Evolutionary conservation across 23 tunicate species (phyloP).

Genomic region (Clavelina lepadiformis): DNA sequence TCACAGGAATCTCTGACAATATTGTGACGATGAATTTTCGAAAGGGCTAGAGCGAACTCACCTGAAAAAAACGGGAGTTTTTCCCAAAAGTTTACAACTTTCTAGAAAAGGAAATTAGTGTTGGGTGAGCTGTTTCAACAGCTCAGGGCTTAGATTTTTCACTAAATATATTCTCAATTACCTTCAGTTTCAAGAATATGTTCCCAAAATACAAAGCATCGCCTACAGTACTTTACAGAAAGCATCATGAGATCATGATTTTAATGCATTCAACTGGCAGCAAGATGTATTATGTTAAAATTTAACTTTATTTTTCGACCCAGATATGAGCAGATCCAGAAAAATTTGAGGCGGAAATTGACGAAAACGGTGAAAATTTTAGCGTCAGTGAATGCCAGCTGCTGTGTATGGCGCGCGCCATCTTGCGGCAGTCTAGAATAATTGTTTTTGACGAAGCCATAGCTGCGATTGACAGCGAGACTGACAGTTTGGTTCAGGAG

Average conservation of each 20-base stretch:
- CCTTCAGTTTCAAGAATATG: neutral
- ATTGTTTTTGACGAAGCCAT: constrained; percentile 96
- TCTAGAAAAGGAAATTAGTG: no score
- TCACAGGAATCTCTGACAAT: constrained; percentile 54
- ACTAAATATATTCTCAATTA: no score
- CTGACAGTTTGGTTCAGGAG: constrained; percentile 91
- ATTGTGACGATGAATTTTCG: constrained; percentile 90
- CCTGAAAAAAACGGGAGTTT: constrained; percentile 69
- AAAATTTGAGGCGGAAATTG: constrained; percentile 79
- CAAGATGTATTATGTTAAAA: no score
- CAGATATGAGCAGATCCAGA: constrained; percentile 75
- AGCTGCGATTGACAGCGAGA: constrained; percentile 95
- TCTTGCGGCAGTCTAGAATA: constrained; percentile 78
- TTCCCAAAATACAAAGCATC: neutral
- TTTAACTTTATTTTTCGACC: no score
- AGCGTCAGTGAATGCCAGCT: constrained; percentile 95
- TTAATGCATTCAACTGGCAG: no score
- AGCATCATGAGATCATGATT: no score
- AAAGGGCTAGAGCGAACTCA: constrained; percentile 81
- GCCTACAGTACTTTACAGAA: no score
- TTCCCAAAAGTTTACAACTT: no score
- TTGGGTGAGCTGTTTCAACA: no score
- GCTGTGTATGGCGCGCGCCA: constrained; percentile 94
- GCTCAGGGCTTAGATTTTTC: no score
- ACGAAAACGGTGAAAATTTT: constrained; percentile 96